Conservation (phyloP, 64 coral and sea anemone species). For the Anthopleura sola region DNA sequence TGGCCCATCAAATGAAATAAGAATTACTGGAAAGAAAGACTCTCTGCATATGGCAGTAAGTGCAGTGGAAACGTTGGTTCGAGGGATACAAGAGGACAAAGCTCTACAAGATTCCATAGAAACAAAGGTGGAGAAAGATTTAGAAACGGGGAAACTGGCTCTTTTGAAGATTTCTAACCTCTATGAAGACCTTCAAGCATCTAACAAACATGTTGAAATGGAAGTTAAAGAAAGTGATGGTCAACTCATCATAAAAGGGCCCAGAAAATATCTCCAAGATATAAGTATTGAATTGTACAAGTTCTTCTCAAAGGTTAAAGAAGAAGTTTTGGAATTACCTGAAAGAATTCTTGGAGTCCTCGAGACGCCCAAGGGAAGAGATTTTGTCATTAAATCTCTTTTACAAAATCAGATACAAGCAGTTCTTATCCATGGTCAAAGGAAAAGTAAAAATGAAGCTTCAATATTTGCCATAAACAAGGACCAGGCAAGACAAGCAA, state of each 20-base stretch:
- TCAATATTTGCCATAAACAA: conserved; percentile 38
- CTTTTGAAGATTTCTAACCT: conserved; percentile 5
- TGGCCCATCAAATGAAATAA: neutral
- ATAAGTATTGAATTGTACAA: neutral
- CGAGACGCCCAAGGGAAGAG: neutral
- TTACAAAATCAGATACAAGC: neutral
- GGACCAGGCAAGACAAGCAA: conserved; percentile 21
- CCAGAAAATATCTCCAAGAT: conserved; percentile 1
- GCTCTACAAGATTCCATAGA: conserved; percentile 2
- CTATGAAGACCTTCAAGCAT: neutral
- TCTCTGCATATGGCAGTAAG: neutral
- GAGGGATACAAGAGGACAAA: conserved; percentile 36
- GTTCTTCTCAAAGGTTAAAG: conserved; percentile 3
- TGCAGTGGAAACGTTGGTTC: conserved; percentile 6
- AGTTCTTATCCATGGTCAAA: neutral
- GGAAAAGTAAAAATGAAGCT: conserved; percentile 29
- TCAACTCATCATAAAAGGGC: neutral
- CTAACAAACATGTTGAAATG: neutral
- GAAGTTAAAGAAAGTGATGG: neutral
- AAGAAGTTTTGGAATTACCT: conserved; percentile 23
- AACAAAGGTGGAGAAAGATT: neutral
- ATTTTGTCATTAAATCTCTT: conserved; percentile 2
- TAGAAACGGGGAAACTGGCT: neutral
- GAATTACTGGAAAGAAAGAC: neutral
- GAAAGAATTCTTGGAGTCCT: conserved; percentile 5